phyloP scores from a whole-genome alignment of 2,888 invertebrate genomes.

The Cynaeus angustus region DNA sequence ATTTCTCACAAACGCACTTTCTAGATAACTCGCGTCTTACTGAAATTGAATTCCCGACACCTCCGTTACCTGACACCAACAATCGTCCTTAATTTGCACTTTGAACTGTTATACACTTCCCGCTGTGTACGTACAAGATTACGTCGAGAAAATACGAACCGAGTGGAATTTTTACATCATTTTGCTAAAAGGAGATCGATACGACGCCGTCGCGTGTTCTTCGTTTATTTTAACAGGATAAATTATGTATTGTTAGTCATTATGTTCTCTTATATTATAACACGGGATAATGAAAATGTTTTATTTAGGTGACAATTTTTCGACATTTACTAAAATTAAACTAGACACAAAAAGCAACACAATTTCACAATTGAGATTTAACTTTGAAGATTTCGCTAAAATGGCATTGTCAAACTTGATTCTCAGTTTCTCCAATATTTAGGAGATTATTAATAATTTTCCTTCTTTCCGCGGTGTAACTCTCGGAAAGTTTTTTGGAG shows the following conservation, averaged over 20 bases:
- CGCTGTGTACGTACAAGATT: conserved; percentile 8
- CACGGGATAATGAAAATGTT: neutral
- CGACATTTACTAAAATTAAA: neutral
- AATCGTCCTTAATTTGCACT: conserved; percentile 40
- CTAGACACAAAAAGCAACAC: too few species aligned
- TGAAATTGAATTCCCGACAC: conserved; percentile 59
- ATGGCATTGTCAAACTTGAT: too few species aligned
- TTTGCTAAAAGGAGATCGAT: conserved; percentile 14
- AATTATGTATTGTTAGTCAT: conserved; percentile 21
- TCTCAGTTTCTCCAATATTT: too few species aligned
- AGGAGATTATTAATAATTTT: too few species aligned
- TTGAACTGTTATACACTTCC: conserved; percentile 27
- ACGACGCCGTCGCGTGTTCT: conserved; percentile 12
- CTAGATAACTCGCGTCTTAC: conserved; percentile 54
- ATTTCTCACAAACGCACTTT: conserved; percentile 59
- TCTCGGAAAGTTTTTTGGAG: too few species aligned
- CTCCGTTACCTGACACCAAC: conserved; percentile 43
- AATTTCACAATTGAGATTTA: too few species aligned
- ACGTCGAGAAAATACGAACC: conserved; percentile 4
- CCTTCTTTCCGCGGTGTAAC: too few species aligned
- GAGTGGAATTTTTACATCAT: conserved; percentile 12
- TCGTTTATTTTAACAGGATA: conserved; percentile 14
- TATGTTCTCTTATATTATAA: conserved; percentile 4
- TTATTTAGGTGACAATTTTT: neutral
- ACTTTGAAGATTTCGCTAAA: too few species aligned